These are phyloP conservation scores for Nothobranchius kuhntae DNA, from an alignment of 2,113 vertebrate species.

Conservation along the genomic window DNA sequence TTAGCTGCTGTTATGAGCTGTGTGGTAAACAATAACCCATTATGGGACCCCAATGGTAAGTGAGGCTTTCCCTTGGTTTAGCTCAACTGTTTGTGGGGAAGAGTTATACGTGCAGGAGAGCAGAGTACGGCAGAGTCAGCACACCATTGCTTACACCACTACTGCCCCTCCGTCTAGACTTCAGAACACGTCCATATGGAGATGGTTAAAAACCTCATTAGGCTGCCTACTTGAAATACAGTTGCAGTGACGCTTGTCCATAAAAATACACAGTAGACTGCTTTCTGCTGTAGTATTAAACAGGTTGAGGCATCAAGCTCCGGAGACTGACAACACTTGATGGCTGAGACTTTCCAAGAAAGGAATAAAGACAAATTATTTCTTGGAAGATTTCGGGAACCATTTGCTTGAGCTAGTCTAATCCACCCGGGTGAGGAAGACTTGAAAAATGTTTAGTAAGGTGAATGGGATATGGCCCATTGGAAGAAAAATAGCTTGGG, in stretches of 20 bases:
- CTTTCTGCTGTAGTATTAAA: constrained; percentile 70
- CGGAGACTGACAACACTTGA: constrained; percentile 69
- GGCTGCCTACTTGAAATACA: constrained; percentile 77
- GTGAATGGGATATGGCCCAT: constrained; percentile 70
- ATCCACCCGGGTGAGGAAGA: constrained; percentile 64
- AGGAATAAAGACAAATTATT: constrained; percentile 59
- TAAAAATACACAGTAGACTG: constrained; percentile 78
- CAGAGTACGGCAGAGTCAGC: constrained; percentile 72
- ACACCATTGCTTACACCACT: constrained; percentile 65
- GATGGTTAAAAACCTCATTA: constrained; percentile 82
- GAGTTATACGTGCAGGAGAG: constrained; percentile 64
- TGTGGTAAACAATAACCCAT: constrained; percentile 73
- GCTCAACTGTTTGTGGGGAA: constrained; percentile 61
- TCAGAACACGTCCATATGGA: constrained; percentile 76
- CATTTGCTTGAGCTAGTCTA: constrained; percentile 50
- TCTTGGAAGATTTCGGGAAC: constrained; percentile 63
- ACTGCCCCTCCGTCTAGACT: constrained; percentile 77
- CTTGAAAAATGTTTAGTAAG: constrained; percentile 67
- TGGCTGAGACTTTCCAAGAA: constrained; percentile 67
- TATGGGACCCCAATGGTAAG: constrained; percentile 55
- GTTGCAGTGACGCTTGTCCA: constrained; percentile 80
- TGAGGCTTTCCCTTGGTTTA: constrained; percentile 64
- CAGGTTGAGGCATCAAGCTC: constrained; percentile 66
- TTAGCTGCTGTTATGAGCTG: constrained; percentile 49
- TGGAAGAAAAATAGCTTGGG: constrained; percentile 62